Conservation (phyloP, 1,140 invertebrate genomes). For the Drosophila tropicalis region DNA sequence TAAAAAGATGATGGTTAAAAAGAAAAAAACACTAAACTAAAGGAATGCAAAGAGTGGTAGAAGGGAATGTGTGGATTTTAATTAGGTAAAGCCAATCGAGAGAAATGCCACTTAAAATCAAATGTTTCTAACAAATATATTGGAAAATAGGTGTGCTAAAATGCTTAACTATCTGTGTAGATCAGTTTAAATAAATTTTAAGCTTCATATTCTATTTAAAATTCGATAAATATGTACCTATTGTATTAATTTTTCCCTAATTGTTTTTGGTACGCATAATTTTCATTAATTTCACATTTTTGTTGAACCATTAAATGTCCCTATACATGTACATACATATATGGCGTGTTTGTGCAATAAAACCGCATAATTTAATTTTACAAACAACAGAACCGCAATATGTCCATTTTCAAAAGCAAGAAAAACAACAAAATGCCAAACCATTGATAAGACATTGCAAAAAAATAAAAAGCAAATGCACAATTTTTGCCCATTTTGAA, state of each 20-base stretch:
- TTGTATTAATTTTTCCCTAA: slow-evolving; percentile 24
- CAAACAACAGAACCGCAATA: slow-evolving; percentile 73
- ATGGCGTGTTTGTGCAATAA: slow-evolving; percentile 28
- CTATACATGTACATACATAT: background rate
- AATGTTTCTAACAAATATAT: no score
- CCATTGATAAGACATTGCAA: slow-evolving; percentile 23
- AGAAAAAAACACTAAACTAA: background rate
- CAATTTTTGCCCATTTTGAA: slow-evolving; percentile 27
- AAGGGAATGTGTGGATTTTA: slow-evolving; percentile 24
- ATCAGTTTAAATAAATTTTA: no score
- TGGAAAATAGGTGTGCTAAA: no score
- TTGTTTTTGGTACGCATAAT: slow-evolving; percentile 22
- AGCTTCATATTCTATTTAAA: background rate
- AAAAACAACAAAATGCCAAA: slow-evolving; percentile 1
- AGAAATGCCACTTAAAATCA: background rate
- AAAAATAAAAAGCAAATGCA: slow-evolving; percentile 29
- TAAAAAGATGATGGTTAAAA: slow-evolving; percentile 13
- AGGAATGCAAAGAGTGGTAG: background rate
- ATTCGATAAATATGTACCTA: background rate
- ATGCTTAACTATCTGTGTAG: no score
- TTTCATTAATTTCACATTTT: slow-evolving; percentile 2
- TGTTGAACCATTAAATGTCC: background rate
- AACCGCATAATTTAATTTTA: slow-evolving; percentile 78
- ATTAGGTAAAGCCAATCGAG: slow-evolving; percentile 32
- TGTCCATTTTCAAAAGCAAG: slow-evolving; percentile 54